These are phyloP conservation scores for Panulirus ornatus DNA, from an alignment of 1,140 invertebrate species.

Conservation along the genomic window DNA sequence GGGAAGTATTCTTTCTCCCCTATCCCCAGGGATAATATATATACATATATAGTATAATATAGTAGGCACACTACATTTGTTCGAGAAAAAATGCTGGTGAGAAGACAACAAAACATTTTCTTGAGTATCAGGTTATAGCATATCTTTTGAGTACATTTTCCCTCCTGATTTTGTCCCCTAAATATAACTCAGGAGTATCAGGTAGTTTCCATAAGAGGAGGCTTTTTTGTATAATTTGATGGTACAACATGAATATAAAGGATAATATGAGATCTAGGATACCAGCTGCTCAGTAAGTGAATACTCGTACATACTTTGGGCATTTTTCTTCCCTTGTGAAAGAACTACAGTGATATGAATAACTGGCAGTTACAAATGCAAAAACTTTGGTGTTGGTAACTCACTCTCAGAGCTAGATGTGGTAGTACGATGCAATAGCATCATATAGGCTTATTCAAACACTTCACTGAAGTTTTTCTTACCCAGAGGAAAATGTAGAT, in stretches of 20 bases:
- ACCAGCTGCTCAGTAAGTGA: conserved; percentile 1
- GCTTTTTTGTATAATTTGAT: not conserved
- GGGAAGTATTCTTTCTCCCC: no score
- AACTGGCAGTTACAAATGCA: conserved; percentile 70
- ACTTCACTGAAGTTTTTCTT: not conserved
- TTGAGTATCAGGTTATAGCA: no score
- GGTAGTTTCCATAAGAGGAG: not conserved
- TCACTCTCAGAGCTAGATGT: conserved; percentile 18
- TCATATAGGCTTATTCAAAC: not conserved
- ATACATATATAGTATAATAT: no score
- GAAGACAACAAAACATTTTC: no score
- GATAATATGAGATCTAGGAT: not conserved
- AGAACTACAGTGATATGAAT: conserved; percentile 60
- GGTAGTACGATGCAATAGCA: not conserved
- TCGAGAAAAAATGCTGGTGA: no score
- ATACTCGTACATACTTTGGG: not conserved
- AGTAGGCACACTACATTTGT: no score
- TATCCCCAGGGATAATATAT: no score
- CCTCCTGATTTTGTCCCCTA: not conserved
- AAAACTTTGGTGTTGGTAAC: conserved; percentile 65
- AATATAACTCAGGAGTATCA: conserved; percentile 4
- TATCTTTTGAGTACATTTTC: not conserved
- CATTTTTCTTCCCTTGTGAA: conserved; percentile 32
- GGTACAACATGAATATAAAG: not conserved
- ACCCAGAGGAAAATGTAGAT: not conserved